These are phyloP conservation scores for Acanthis flammea DNA, from an alignment of 2,797 vertebrate genomes.

Conservation along the genomic window DNA sequence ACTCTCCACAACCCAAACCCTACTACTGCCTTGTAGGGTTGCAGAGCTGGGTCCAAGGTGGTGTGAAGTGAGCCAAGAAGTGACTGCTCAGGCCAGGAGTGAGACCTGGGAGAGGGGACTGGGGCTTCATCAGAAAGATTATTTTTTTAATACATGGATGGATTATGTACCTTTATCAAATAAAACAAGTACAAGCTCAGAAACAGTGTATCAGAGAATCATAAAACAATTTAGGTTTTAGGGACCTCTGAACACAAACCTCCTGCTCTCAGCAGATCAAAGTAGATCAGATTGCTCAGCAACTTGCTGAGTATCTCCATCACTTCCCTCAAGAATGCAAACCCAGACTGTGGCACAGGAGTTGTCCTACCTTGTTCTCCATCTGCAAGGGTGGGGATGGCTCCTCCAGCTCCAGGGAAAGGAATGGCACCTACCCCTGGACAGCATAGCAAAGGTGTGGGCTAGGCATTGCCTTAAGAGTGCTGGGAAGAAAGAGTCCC, in stretches of 20 bases:
- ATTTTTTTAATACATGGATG: slow-evolving; percentile 79
- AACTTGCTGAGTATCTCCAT: background rate
- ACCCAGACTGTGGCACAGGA: background rate
- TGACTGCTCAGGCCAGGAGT: background rate
- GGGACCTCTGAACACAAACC: background rate
- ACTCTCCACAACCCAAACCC: background rate
- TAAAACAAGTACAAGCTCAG: slow-evolving; percentile 69
- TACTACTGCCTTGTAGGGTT: background rate
- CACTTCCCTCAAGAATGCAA: background rate
- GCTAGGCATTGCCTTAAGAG: background rate
- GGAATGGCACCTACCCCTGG: background rate
- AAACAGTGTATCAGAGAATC: background rate
- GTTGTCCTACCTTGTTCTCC: background rate
- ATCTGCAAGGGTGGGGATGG: background rate
- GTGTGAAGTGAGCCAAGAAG: background rate
- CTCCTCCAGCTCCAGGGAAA: background rate
- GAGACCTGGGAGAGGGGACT: background rate
- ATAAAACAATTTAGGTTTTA: background rate
- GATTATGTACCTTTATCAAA: slow-evolving; percentile 78
- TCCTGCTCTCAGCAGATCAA: background rate
- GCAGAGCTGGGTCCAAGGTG: background rate
- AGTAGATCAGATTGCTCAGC: background rate
- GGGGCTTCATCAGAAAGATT: slow-evolving; percentile 68
- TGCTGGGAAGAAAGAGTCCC: background rate
- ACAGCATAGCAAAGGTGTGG: background rate